Percentiles rank a stretch among this genome's conserved stretches.
phyloP scores from a whole-genome alignment of 2,888 invertebrate genomes.

The Tricholauxania praeusta region DNA sequence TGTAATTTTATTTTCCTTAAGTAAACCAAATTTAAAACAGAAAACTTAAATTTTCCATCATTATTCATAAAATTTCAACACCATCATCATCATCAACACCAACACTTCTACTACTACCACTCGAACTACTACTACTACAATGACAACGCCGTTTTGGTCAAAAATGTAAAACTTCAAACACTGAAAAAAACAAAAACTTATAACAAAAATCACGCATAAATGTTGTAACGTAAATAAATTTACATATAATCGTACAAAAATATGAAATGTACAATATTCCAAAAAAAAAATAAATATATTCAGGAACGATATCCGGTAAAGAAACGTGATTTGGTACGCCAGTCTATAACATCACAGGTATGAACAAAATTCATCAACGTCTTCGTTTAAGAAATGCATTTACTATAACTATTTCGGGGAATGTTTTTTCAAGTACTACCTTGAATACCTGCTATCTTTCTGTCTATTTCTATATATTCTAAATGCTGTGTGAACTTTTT shows the following conservation, averaged over 20 bases:
- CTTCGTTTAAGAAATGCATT: too few species aligned
- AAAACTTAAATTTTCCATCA: conserved; percentile 41
- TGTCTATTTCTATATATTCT: background rate
- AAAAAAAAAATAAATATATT: conserved; percentile 37
- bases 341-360: conserved; percentile 67
- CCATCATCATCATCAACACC: conserved; percentile 39
- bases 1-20: conserved; percentile 6
- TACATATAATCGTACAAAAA: background rate
- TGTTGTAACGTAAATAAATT: conserved; percentile 36
- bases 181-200: conserved; percentile 4
- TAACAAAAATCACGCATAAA: conserved; percentile 32
- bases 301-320: conserved; percentile 85
- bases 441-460: background rate
- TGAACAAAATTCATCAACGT: conserved; percentile 44
- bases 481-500: too few species aligned
- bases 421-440: too few species aligned
- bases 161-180: conserved; percentile 14
- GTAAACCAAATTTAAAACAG: conserved; percentile 8
- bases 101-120: conserved; percentile 15
- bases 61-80: conserved; percentile 39
- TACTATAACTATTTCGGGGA: background rate
- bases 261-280: conserved; percentile 27
- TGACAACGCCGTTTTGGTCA: conserved; percentile 11
- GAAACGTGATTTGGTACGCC: conserved; percentile 83
- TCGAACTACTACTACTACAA: conserved; percentile 37